Percentiles rank a stretch among this genome's conserved stretches.
Conservation (phyloP, 2,797 vertebrate species). For the Aphelocoma californica region DNA sequence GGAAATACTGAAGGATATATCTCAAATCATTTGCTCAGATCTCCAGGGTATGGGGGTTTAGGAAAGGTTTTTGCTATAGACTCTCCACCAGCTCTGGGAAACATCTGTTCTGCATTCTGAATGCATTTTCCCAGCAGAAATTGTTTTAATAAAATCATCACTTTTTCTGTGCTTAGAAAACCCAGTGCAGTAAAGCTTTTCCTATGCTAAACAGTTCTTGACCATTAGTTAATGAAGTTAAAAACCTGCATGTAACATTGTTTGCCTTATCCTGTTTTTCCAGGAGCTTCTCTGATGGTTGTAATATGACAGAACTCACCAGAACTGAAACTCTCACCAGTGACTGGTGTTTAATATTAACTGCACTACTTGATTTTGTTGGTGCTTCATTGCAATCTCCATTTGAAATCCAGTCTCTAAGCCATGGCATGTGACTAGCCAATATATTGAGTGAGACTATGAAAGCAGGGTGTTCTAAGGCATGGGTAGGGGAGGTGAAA, state of each 20-base stretch:
- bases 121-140: conserved; percentile 33
- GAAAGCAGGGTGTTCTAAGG: background rate
- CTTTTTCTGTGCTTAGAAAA: conserved; percentile 49
- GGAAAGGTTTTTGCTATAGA: conserved; percentile 23
- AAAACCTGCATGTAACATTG: background rate
- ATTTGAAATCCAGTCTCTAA: background rate
- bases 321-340: background rate
- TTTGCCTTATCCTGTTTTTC: background rate
- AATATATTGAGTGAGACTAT: background rate
- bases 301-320: background rate
- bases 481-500: background rate
- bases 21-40: conserved; percentile 42
- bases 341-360: background rate
- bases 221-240: conserved; percentile 14
- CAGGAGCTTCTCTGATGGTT: background rate
- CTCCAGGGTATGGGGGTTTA: conserved; percentile 4
- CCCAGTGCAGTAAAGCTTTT: background rate
- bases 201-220: background rate
- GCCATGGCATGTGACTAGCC: background rate
- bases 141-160: conserved; percentile 59
- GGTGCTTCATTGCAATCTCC: background rate
- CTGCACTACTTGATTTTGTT: background rate
- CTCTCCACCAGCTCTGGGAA: conserved; percentile 20
- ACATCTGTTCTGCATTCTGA: conserved; percentile 53
- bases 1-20: conserved; percentile 57